Percentiles rank a stretch among this genome's conserved stretches.
phyloP scores from a whole-genome alignment of 1,140 invertebrate genomes.

The Meteorus sp. region DNA sequence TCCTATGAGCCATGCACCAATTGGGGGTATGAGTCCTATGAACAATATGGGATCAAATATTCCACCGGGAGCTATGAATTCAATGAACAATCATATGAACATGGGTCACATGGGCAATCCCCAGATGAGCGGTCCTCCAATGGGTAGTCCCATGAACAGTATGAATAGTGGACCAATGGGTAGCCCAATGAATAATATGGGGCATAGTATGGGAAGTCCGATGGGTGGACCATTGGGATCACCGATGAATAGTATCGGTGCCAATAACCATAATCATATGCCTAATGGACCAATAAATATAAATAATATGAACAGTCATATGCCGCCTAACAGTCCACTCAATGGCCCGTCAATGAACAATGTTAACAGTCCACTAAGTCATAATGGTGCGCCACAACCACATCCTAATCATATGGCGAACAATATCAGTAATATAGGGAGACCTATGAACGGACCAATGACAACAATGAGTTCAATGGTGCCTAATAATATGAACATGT shows the following conservation, averaged over 20 bases:
- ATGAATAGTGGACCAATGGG: slow-evolving; percentile 70
- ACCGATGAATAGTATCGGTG: slow-evolving; percentile 54
- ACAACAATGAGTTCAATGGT: slow-evolving; percentile 67
- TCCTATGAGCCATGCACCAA: slow-evolving; percentile 65
- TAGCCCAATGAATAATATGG: slow-evolving; percentile 59
- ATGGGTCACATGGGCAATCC: slow-evolving; percentile 72
- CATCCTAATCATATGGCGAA: slow-evolving; percentile 64
- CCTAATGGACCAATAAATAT: slow-evolving; percentile 55
- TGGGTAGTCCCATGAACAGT: slow-evolving; percentile 72
- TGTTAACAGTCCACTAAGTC: slow-evolving; percentile 55
- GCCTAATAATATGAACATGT: slow-evolving; percentile 53
- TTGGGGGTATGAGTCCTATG: slow-evolving; percentile 69
- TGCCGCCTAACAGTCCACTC: slow-evolving; percentile 54
- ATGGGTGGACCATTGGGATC: slow-evolving; percentile 56
- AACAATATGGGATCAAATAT: slow-evolving; percentile 70
- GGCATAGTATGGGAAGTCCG: slow-evolving; percentile 56
- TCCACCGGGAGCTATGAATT: slow-evolving; percentile 59
- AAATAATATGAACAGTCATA: slow-evolving; percentile 58
- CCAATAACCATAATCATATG: slow-evolving; percentile 50
- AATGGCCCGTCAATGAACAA: slow-evolving; percentile 55
- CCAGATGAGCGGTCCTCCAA: slow-evolving; percentile 69
- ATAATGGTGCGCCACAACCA: slow-evolving; percentile 59
- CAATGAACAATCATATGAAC: slow-evolving; percentile 68
- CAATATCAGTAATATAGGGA: slow-evolving; percentile 56
- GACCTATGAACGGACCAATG: slow-evolving; percentile 65